phyloP scores from a whole-genome alignment of 2,797 vertebrate species.

The Adrianichthys oophorus region DNA sequence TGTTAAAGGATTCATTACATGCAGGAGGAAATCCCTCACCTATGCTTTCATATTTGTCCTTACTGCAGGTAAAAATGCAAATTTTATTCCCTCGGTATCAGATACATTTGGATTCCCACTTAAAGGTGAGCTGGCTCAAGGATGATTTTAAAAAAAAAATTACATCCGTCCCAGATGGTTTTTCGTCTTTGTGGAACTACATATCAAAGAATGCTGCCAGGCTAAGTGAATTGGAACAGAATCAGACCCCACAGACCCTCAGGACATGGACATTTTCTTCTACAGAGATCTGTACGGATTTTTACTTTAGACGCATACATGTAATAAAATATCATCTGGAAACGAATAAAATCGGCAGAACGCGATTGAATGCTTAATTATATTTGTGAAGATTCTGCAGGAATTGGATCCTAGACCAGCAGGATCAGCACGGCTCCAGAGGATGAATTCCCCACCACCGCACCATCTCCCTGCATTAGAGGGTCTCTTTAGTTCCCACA shows the following conservation, averaged over 20 bases:
- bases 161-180: constrained; percentile 7
- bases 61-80: constrained; percentile 26
- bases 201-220: constrained; percentile 5
- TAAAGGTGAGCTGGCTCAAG: constrained; percentile 20
- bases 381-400: constrained; percentile 10
- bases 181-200: constrained; percentile 2
- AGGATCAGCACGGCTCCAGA: constrained; percentile 30
- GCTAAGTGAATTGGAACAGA: constrained; percentile 16
- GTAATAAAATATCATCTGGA: constrained; percentile 21
- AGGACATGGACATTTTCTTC: constrained; percentile 2
- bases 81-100: constrained; percentile 30
- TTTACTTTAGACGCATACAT: background rate
- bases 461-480: constrained; percentile 29
- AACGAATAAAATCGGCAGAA: constrained; percentile 23
- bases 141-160: constrained; percentile 5
- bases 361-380: constrained; percentile 26
- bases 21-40: background rate
- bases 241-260: constrained; percentile 1
- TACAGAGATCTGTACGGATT: constrained; percentile 7
- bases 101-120: constrained; percentile 15
- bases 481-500: constrained; percentile 50
- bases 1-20: too few relatives aligned
- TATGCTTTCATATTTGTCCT: constrained; percentile 6
- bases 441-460: constrained; percentile 18
- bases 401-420: constrained; percentile 37